These are phyloP conservation scores for Drosophila serrata DNA, from an alignment of 1,140 invertebrate species.

Conservation along the genomic window DNA sequence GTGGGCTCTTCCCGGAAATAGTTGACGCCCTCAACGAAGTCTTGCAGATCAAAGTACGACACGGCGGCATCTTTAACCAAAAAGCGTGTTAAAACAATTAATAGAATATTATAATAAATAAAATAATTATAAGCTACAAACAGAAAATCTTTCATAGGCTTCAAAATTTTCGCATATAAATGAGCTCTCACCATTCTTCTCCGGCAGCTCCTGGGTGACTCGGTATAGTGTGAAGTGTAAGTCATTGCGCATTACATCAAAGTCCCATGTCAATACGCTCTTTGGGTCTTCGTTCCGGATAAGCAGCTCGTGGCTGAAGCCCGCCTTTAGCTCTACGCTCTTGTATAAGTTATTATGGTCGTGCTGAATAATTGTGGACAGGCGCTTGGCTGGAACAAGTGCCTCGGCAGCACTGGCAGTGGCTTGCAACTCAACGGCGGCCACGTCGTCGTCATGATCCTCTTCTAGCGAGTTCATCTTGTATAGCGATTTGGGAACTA, in stretches of 20 bases:
- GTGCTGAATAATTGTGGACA: conserved; percentile 69
- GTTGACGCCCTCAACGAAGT: conserved; percentile 92
- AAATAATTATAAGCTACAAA: too few species aligned
- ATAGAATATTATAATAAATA: too few species aligned
- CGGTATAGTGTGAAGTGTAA: conserved; percentile 94
- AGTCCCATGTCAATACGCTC: conserved; percentile 98
- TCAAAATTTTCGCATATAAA: too few species aligned
- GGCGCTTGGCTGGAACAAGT: conserved; percentile 33
- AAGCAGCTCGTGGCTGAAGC: conserved; percentile 93
- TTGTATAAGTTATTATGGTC: conserved; percentile 87
- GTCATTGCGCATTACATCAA: conserved; percentile 96
- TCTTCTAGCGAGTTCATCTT: conserved; percentile 90
- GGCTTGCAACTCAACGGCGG: conserved; percentile 11
- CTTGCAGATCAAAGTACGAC: conserved; percentile 89
- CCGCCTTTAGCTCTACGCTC: conserved; percentile 86
- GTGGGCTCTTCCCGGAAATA: conserved; percentile 92
- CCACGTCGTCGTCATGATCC: conserved; percentile 85
- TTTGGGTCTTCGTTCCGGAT: conserved; percentile 93
- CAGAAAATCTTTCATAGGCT: background rate
- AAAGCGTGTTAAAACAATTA: background rate
- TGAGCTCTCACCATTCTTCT: conserved; percentile 66
- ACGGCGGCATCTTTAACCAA: conserved; percentile 61
- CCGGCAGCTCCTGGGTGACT: conserved; percentile 87
- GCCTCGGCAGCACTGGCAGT: conserved; percentile 5
- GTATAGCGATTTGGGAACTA: conserved; percentile 96